Evolutionary conservation across 2,888 invertebrate genomes (phyloP), one percentile per base, ranked within the genome.

Genomic region (Neocrepidodera transversa): DNA sequence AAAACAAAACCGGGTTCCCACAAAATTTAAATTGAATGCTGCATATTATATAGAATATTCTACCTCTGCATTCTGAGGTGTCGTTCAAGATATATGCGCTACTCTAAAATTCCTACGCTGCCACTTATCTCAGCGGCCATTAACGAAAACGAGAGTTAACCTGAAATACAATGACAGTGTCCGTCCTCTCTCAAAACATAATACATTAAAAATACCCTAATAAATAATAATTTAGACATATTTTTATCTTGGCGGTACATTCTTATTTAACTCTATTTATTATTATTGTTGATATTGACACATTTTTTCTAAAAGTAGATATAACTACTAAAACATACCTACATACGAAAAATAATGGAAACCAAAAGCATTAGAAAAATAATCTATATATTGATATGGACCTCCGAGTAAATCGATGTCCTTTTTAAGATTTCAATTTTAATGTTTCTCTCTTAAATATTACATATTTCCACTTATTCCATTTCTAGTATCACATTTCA

Each of bases 1-100:
- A 73, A 72, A 72, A 72, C 68, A 72, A 73, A 73, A 71, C 72
- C 68, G 73, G 72, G 72, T 76, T 75, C 75, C 70, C 76, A 74
- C 76, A 75, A 76, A 76, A 76, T 76, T 76, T 76, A 75, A 76
- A 76, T 76, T 76, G 75, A 76, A 76, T 76, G 73, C 74, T 71
- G 76, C 76, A 76, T 76, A 76, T 76, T 76, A 75, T 76, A 74
- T 74, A 71, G 76, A 74, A 76, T 75, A 76, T 75, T 76, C 76
- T 70, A 70, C 71, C 71, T 69, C 72, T 69, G 72, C 74, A 75
- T 75, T 75, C 75, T 76, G 69, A 74, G 72, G 74, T 74, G 75
- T 75, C 74, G 76, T 74, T 73, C 68, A 72, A 73, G 74, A 76
- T 76, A 74, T 73, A 75, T 74, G 71, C 67, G 70, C 68, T 73